Base-by-base conservation (phyloP, 2,797 vertebrate genomes). In the Esox lucius region DNA sequence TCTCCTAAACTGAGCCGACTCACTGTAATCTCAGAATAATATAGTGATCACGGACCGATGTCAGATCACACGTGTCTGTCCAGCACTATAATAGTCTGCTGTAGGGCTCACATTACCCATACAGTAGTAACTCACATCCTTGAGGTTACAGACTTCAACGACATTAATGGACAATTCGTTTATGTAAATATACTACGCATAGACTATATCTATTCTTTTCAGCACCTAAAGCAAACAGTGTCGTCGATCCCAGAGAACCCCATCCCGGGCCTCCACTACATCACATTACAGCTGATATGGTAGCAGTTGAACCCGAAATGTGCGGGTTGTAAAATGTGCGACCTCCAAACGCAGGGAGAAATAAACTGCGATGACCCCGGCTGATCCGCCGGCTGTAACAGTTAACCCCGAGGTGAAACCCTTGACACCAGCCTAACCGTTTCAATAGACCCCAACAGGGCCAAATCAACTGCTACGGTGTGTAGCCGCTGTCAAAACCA, bases 391-490 rank as follows among this genome's bases (percentile, higher is more conserved):
- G 12, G 1, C 26, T 12, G 19, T 51, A 56, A 4, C 5, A 28
- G 28, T 39, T 26, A 22, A 53, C 48, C 3, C 13, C 2, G 31
- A 7, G 17, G 28, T 56, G 31, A 9, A n/a, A 11, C 31, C 31
- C 15, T 24, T 16, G 31, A 35, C 72, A 71, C 72, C 59, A 13
- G 72, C 64, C 64, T 51, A 39, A 61, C 28, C 26, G 4, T n/a
- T 42, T 22, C 9, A 28, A 4, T 26, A 22, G 26, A 28, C 31
- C 31, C 11, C 12, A 13, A 7, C 28, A n/a, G 69, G 11, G 72
- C 70, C 78, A 80, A 74, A 79, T 78, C 73, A 75, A 70, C 48
- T 68, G 62, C 13, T 0, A 49, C 73, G 69, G 78, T 80, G 75
- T 49, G 4, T 46, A 31, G 56, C 11, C 15, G 70, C 77, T 68